phyloP scores from a whole-genome alignment of 2,113 vertebrate species.

The Poeciliopsis turrubarensis region DNA sequence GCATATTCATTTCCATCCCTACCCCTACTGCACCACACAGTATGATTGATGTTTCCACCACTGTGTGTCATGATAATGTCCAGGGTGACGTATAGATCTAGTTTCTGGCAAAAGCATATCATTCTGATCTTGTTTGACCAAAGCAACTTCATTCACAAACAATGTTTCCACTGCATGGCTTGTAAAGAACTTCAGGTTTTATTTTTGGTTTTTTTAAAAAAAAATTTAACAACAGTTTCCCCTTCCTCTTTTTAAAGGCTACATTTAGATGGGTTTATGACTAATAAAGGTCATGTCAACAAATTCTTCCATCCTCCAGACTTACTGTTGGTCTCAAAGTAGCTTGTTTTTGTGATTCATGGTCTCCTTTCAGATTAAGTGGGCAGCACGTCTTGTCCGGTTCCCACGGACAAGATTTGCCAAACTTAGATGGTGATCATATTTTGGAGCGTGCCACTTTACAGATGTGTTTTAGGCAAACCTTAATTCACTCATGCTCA shows the following conservation, averaged over 20 bases:
- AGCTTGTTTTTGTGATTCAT: background rate
- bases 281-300: background rate
- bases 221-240: background rate
- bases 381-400: background rate
- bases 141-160: background rate
- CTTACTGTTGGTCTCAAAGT: background rate
- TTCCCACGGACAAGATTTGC: background rate
- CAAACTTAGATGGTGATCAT: background rate
- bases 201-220: too few species aligned
- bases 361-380: background rate
- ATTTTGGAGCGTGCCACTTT: background rate
- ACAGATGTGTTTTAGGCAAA: background rate
- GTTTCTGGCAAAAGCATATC: background rate
- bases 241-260: background rate
- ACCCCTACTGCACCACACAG: too few species aligned
- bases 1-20: background rate
- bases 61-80: background rate
- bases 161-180: background rate
- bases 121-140: background rate
- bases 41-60: background rate
- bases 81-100: background rate
- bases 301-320: background rate
- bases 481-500: too few species aligned
- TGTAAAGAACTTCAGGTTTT: background rate
- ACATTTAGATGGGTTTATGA: background rate